Evolutionary conservation across 2,797 vertebrate species (phyloP), one percentile per base, ranked within the genome.

Genomic region (Orientallactaga sibirica): DNA sequence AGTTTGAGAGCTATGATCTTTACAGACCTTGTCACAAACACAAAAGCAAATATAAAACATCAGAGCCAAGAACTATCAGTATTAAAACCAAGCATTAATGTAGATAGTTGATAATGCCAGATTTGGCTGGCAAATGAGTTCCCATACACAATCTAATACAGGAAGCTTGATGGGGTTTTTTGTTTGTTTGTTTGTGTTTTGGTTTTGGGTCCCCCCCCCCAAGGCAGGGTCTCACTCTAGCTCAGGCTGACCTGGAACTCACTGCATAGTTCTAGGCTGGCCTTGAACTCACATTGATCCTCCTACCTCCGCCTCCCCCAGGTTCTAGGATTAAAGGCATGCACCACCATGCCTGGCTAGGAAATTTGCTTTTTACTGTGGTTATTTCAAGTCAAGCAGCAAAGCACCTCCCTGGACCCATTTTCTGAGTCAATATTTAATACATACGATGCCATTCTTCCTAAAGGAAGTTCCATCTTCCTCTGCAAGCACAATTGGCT

Each of bases 11-110:
- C 70, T 86, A 24, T 55, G 41, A 80, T 78, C 78, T 77, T 52
- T 58, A 37, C 67, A 33, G 75, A 91, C n/a, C 22, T 71, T 61
- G 90, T 37, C 16, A 9, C 27, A 86, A 86, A 55, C 74, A 78
- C 9, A 37, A 88, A 91, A 86, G 20, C 76, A 94, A 81, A 91
- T 71, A 58, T 29, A 67, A 67, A 93, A 80, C 25, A 61, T 15
- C 64, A 64, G 66, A 89, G 43, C 43, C 41, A 48, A 22, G 41
- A 70, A 61, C 64, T 71, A 82, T 64, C 67, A 67, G n/a, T 3
- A 7, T 64, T 64, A 66, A 73, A 86, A 80, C 11, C 24, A 80
- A 73, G 52, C 64, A 52, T 43, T 37, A 55, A 20, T 82, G 79
- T 55, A 33, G 43, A 64, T 5, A 58, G 37, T n/a, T 62, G 55